A percentile compares a stretch with the other conserved stretches of the same genome.
phyloP scores from a whole-genome alignment of 53 echinoderm and acorn worm species.

The Actinopyga echinites region DNA sequence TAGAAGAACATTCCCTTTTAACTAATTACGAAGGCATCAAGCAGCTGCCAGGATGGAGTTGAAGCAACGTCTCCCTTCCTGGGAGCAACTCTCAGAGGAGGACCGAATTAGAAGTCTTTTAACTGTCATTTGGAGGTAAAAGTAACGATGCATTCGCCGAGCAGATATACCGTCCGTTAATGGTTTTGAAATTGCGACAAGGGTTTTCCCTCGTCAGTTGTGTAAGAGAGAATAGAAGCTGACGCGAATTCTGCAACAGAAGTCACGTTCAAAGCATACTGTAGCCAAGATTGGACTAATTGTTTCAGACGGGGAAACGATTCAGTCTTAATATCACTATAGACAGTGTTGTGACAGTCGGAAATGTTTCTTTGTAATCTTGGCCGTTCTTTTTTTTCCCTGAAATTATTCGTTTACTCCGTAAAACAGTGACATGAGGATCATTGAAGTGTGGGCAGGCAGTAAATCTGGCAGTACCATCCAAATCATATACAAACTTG shows the following conservation, averaged over 20 bases:
- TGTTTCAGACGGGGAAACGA: not conserved
- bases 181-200: slow-evolving; percentile 23
- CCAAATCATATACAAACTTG: too few species aligned
- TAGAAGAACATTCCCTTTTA: slow-evolving; percentile 17
- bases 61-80: slow-evolving; percentile 5
- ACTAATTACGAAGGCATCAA: slow-evolving; percentile 20
- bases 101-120: slow-evolving; percentile 30
- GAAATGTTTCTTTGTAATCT: too few species aligned
- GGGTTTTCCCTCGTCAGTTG: slow-evolving; percentile 6
- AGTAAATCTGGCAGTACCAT: too few species aligned
- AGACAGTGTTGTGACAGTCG: too few species aligned
- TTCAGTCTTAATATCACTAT: too few species aligned
- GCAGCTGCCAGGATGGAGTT: not conserved
- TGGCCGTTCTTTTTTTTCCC: too few species aligned
- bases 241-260: not conserved
- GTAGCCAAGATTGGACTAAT: slow-evolving; percentile 17
- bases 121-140: slow-evolving; percentile 29
- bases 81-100: slow-evolving; percentile 23
- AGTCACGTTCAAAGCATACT: slow-evolving; percentile 21
- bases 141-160: not conserved
- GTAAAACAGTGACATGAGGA: too few species aligned
- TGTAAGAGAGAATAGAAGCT: not conserved
- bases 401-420: too few species aligned
- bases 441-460: too few species aligned
- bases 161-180: not conserved